Conservation (phyloP, 1,140 invertebrate genomes). For the Papilio glaucus region DNA sequence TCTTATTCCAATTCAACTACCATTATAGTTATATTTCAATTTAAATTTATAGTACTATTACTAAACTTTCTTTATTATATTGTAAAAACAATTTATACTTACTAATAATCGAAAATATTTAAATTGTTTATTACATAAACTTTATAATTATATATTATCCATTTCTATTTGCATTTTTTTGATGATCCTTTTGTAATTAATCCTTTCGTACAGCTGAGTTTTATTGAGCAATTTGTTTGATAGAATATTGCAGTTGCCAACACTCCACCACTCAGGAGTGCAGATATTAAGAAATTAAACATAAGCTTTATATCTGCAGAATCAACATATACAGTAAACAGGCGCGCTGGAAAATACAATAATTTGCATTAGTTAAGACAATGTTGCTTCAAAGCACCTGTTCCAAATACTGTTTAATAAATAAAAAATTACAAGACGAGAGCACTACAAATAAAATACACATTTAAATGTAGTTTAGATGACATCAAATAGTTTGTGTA, state of each 20-base stretch:
- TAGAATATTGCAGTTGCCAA: conserved; percentile 84
- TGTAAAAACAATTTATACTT: background rate
- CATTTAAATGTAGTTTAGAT: background rate
- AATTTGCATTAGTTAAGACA: background rate
- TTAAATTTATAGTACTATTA: too few species aligned
- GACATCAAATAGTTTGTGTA: too few species aligned
- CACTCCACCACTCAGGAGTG: conserved; percentile 84
- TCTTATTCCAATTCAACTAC: too few species aligned
- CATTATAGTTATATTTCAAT: too few species aligned
- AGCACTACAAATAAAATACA: background rate
- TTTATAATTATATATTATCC: background rate
- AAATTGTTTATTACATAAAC: background rate
- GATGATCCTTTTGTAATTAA: background rate
- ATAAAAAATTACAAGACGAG: too few species aligned
- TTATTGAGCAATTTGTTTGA: conserved; percentile 54
- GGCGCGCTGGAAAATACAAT: conserved; percentile 83
- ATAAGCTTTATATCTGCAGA: conserved; percentile 86
- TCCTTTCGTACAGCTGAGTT: background rate
- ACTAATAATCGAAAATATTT: background rate
- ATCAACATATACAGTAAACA: conserved; percentile 87
- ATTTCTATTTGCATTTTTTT: conserved; percentile 7
- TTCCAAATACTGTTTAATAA: too few species aligned
- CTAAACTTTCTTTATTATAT: too few species aligned
- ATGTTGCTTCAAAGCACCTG: too few species aligned
- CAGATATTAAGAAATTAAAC: conserved; percentile 86